These are phyloP conservation scores for Diuraphis noxia DNA, from an alignment of 1,140 invertebrate species.

Conservation along the genomic window DNA sequence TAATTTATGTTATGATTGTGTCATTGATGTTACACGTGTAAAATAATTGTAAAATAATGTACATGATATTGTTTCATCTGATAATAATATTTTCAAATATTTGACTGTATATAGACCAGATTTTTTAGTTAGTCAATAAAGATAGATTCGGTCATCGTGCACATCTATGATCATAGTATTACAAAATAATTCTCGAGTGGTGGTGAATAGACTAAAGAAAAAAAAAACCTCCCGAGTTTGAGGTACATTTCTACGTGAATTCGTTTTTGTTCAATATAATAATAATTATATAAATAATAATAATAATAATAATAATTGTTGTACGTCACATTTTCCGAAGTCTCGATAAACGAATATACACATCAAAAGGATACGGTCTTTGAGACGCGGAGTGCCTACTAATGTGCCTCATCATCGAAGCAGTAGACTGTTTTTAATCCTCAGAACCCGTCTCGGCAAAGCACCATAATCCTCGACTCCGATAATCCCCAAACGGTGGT, in stretches of 20 bases:
- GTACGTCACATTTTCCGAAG: not conserved
- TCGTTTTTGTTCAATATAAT: not conserved
- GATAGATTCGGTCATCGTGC: not conserved
- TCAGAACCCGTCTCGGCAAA: not conserved
- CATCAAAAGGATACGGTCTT: not conserved
- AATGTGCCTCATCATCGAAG: not conserved
- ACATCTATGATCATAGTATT: not conserved
- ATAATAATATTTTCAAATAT: not conserved
- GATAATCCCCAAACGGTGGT: not conserved
- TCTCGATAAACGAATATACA: not conserved
- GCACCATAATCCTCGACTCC: not conserved
- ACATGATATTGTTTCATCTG: not conserved
- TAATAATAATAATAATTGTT: not conserved
- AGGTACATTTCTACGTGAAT: not conserved
- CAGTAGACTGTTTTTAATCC: slow-evolving; percentile 29
- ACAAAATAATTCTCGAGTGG: not conserved
- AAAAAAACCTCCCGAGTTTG: not conserved
- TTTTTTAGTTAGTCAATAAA: not conserved
- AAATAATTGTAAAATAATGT: not conserved
- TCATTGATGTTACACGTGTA: too few relatives aligned
- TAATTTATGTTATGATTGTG: too few relatives aligned
- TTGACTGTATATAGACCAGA: not conserved
- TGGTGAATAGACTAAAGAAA: not conserved
- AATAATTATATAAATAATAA: too few relatives aligned
- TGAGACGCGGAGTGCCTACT: not conserved